These are phyloP conservation scores for Artibeus lituratus DNA, from an alignment of 2,797 vertebrate genomes.

Conservation along the genomic window DNA sequence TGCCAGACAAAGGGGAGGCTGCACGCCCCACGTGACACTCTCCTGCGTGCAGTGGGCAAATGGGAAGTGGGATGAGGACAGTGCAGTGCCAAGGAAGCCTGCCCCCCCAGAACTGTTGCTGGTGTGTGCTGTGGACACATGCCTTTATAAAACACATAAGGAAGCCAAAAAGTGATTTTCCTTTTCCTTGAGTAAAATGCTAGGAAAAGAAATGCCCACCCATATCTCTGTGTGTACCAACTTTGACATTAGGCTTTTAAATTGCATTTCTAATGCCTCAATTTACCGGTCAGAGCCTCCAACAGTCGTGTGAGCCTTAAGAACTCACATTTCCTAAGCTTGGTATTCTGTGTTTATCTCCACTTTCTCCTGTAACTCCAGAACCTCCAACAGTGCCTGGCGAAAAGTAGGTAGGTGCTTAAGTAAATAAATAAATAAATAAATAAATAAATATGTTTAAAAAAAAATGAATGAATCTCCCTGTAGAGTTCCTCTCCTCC, in stretches of 20 bases:
- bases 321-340: not conserved
- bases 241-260: not conserved
- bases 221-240: not conserved
- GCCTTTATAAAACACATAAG: not conserved
- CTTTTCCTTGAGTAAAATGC: not conserved
- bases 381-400: not conserved
- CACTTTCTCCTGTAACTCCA: not conserved
- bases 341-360: not conserved
- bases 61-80: not conserved
- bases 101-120: not conserved
- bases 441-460: not conserved
- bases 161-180: not conserved
- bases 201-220: not conserved
- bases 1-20: constrained; percentile 46
- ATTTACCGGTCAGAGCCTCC: not conserved
- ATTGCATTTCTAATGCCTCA: not conserved
- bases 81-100: not conserved
- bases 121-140: not conserved
- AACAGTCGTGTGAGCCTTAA: not conserved
- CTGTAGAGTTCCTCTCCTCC: not conserved
- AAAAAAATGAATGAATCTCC: not conserved
- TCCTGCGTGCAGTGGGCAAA: not conserved
- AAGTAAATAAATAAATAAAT: not conserved
- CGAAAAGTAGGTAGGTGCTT: not conserved
- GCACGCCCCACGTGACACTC: not conserved